A percentile compares a stretch with the other conserved stretches of the same genome.
phyloP scores from a whole-genome alignment of 1,140 invertebrate species.

The Sweltsa coloradensis region DNA sequence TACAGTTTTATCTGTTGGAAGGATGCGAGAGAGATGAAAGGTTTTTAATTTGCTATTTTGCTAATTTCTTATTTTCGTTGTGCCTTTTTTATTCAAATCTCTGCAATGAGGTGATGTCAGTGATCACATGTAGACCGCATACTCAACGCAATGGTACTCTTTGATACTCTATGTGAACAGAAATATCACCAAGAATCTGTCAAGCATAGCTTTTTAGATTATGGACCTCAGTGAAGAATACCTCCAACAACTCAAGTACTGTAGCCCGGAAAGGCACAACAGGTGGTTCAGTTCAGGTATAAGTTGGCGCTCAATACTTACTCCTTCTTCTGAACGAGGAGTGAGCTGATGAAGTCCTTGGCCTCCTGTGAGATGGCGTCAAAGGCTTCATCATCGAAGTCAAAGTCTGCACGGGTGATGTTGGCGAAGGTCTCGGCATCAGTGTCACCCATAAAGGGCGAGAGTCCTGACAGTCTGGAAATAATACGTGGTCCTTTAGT shows the following conservation, averaged over 20 bases:
- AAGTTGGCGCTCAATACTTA: too few species aligned
- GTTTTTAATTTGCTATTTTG: too few species aligned
- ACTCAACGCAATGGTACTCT: not conserved
- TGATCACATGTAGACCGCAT: too few species aligned
- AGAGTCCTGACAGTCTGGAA: conserved; percentile 74
- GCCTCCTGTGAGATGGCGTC: conserved; percentile 72
- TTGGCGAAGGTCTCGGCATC: conserved; percentile 88
- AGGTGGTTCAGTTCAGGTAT: too few species aligned
- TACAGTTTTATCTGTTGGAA: too few species aligned
- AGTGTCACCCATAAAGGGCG: conserved; percentile 83
- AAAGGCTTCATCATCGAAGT: conserved; percentile 87
- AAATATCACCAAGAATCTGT: not conserved
- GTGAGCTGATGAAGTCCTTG: conserved; percentile 75
- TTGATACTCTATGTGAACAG: not conserved
- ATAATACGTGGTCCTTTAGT: too few species aligned
- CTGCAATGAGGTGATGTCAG: not conserved
- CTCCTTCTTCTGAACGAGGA: conserved; percentile 71
- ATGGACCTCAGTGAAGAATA: too few species aligned
- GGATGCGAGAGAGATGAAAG: too few species aligned
- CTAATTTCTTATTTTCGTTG: too few species aligned
- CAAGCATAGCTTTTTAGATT: too few species aligned
- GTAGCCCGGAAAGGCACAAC: too few species aligned
- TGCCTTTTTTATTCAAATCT: not conserved
- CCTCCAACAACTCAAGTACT: too few species aligned
- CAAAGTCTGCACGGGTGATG: conserved; percentile 73